Conservation (phyloP, 2,113 vertebrate genomes). For the Gavia stellata region DNA sequence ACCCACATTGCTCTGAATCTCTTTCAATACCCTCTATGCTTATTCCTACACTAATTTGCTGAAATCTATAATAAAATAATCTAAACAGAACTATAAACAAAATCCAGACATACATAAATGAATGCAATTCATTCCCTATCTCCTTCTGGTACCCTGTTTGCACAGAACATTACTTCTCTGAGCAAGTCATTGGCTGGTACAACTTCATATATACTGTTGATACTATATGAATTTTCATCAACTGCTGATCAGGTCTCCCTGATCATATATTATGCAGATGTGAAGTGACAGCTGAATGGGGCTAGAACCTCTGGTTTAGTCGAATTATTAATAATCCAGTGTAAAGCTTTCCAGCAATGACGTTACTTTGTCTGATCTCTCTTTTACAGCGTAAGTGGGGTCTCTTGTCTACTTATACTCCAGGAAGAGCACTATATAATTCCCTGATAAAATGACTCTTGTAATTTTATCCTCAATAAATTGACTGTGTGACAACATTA, state of each 20-base stretch:
- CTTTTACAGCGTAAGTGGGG: background rate
- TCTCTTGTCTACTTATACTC: background rate
- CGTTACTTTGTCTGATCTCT: slow-evolving; percentile 13
- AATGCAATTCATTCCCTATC: background rate
- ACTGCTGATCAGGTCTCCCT: background rate
- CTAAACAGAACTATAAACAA: background rate
- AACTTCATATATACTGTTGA: background rate
- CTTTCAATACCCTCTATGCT: background rate
- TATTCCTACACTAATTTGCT: background rate
- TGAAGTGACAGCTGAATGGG: background rate
- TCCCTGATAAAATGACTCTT: slow-evolving; percentile 32
- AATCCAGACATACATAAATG: background rate
- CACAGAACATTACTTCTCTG: background rate
- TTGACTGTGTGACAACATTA: slow-evolving; percentile 44
- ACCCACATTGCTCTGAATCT: background rate
- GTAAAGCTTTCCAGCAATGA: background rate
- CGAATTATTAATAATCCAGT: background rate
- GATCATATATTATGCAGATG: background rate
- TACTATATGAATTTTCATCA: background rate
- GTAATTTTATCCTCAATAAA: slow-evolving; percentile 51
- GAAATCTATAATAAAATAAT: background rate
- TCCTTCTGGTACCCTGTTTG: background rate
- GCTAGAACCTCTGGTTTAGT: background rate
- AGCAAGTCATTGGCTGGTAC: background rate
- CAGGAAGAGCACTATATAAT: slow-evolving; percentile 14